A percentile compares a stretch with the other conserved stretches of the same genome.
These are phyloP conservation scores for Styela plicata DNA, from an alignment of 23 tunicate genomes.

Conservation along the genomic window DNA sequence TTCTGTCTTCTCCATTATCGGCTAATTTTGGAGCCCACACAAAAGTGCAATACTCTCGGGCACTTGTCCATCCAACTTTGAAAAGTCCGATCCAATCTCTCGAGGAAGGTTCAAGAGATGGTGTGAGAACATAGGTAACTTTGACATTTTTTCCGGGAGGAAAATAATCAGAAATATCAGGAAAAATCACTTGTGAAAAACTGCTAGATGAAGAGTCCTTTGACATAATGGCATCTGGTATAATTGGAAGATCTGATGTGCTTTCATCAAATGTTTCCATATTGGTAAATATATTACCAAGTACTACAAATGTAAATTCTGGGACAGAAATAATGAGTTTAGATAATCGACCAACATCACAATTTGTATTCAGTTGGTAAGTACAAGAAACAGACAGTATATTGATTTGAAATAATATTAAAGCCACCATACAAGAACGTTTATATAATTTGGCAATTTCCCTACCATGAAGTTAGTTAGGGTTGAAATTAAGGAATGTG, in stretches of 20 bases:
- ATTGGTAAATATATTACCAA: too few species aligned
- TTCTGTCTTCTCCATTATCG: background rate
- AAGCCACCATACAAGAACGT: too few species aligned
- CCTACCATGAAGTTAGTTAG: too few species aligned
- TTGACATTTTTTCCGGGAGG: constrained; percentile 68
- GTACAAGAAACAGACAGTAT: too few species aligned
- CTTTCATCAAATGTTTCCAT: background rate
- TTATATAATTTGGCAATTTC: too few species aligned
- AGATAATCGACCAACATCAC: too few species aligned
- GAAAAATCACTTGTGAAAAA: constrained; percentile 66
- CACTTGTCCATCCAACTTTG: constrained; percentile 88
- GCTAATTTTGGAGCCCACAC: constrained; percentile 79
- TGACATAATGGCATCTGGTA: background rate
- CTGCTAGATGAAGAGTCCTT: constrained; percentile 3
- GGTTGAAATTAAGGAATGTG: too few species aligned
- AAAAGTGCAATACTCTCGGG: constrained; percentile 77
- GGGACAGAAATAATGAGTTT: too few species aligned
- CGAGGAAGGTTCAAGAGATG: constrained; percentile 58
- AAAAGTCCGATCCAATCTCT: constrained; percentile 86
- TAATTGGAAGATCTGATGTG: background rate
- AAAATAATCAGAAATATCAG: constrained; percentile 74
- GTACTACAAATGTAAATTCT: too few species aligned
- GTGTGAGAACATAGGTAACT: constrained; percentile 51
- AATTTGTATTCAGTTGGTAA: too few species aligned
- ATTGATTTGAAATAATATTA: too few species aligned